These are phyloP conservation scores for Macrobrachium rosenbergii DNA, from an alignment of 1,140 invertebrate genomes.

Conservation along the genomic window DNA sequence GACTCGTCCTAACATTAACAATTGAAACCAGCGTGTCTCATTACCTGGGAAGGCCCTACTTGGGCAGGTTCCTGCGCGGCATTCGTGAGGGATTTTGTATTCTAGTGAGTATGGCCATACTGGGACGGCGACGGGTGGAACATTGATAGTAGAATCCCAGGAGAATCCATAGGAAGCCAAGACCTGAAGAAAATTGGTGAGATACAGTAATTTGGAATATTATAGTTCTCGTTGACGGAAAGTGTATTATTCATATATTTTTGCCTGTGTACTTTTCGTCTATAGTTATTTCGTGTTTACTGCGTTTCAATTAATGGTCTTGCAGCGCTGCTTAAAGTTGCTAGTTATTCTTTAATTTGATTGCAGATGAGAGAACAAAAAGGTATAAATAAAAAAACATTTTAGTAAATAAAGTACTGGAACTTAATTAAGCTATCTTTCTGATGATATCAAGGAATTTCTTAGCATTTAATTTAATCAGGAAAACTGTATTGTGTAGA, in stretches of 20 bases:
- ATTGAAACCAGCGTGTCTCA: neutral
- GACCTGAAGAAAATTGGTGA: slow-evolving; percentile 73
- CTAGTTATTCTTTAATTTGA: too few species aligned
- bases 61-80: slow-evolving; percentile 91
- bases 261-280: too few species aligned
- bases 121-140: slow-evolving; percentile 84
- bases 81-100: slow-evolving; percentile 91
- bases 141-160: slow-evolving; percentile 91
- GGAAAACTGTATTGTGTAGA: too few species aligned
- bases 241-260: neutral
- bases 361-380: too few species aligned
- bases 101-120: slow-evolving; percentile 96
- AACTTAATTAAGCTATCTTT: too few species aligned
- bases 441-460: too few species aligned
- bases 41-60: slow-evolving; percentile 89
- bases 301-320: too few species aligned
- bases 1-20: neutral
- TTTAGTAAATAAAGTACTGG: too few species aligned
- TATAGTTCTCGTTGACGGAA: neutral
- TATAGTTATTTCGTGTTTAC: too few species aligned
- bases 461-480: too few species aligned
- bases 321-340: too few species aligned
- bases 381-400: neutral
- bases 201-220: neutral
- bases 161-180: slow-evolving; percentile 92